phyloP scores from a whole-genome alignment of 2,888 invertebrate species.

The Chirona hameri region DNA sequence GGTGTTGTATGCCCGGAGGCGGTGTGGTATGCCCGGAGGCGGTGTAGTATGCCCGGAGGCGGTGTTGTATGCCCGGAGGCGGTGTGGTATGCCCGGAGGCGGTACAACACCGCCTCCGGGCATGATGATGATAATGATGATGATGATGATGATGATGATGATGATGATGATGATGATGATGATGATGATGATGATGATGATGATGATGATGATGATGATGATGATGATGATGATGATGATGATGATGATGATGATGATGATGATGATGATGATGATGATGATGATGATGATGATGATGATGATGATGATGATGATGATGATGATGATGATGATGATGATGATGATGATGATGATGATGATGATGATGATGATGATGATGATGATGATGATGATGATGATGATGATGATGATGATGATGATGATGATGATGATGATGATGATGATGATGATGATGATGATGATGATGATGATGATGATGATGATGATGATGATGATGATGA shows the following conservation, averaged over 20 bases:
- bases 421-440: slow-evolving; percentile 22
- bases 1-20: too few species aligned
- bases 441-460: slow-evolving; percentile 22
- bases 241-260: slow-evolving; percentile 22
- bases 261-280: slow-evolving; percentile 22
- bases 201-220: slow-evolving; percentile 22
- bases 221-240: slow-evolving; percentile 22
- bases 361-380: slow-evolving; percentile 22
- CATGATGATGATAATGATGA: too few species aligned
- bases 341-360: slow-evolving; percentile 22
- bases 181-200: slow-evolving; percentile 22
- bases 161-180: too few species aligned
- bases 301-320: slow-evolving; percentile 22
- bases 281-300: slow-evolving; percentile 22
- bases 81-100: too few species aligned
- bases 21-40: too few species aligned
- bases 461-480: slow-evolving; percentile 22
- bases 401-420: slow-evolving; percentile 22
- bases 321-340: slow-evolving; percentile 22
- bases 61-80: too few species aligned
- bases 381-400: slow-evolving; percentile 22
- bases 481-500: slow-evolving; percentile 22
- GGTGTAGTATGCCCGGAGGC: too few species aligned
- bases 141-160: too few species aligned
- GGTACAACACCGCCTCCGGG: not conserved